phyloP scores from a whole-genome alignment of 2,888 invertebrate genomes.

The Lycophotia porphyrea region DNA sequence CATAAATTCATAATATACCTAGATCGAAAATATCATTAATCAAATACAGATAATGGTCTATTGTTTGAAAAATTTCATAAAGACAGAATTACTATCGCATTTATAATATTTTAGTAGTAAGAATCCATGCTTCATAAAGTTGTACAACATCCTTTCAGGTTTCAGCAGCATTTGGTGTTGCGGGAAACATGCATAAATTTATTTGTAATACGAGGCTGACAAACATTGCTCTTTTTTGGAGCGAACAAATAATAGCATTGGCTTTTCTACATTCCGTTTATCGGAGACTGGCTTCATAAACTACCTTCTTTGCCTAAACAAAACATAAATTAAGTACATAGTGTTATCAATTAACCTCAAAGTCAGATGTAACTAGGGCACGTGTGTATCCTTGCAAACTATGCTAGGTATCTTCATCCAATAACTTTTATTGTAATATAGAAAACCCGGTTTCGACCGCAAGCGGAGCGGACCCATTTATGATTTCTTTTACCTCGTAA shows the following conservation, averaged over 20 bases:
- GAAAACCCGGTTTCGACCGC: no score
- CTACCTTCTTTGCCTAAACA: not conserved
- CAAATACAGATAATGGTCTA: not conserved
- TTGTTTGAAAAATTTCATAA: not conserved
- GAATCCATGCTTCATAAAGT: not conserved
- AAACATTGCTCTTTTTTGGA: constrained; percentile 1
- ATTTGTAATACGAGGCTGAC: not conserved
- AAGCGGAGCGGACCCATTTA: no score
- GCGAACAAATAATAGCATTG: constrained; percentile 19
- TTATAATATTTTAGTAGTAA: not conserved
- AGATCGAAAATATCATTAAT: not conserved
- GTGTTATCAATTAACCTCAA: constrained; percentile 34
- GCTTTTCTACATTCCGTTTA: not conserved
- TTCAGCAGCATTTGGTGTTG: not conserved
- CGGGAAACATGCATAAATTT: not conserved
- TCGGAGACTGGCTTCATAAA: not conserved
- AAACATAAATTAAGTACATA: constrained; percentile 13
- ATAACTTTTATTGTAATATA: constrained; percentile 26
- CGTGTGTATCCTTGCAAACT: constrained; percentile 18
- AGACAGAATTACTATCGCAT: not conserved
- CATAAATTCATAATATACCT: not conserved
- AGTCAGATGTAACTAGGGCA: constrained; percentile 22
- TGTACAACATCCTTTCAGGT: not conserved
- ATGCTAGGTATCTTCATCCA: constrained; percentile 16
- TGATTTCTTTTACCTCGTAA: no score